These are phyloP conservation scores for Cecropterus lyciades DNA, from an alignment of 1,140 invertebrate genomes.

Conservation along the genomic window DNA sequence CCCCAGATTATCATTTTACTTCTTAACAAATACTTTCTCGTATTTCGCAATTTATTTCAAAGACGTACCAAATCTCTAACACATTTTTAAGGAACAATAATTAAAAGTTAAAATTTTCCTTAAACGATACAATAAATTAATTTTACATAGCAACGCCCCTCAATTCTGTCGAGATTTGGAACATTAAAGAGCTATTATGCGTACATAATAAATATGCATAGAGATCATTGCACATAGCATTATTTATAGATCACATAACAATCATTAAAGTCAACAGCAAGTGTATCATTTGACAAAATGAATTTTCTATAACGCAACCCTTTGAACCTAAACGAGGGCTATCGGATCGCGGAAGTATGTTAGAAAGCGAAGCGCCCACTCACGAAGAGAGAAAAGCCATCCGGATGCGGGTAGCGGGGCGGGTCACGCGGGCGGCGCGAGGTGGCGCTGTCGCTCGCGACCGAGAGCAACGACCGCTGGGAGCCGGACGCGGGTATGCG, in stretches of 20 bases:
- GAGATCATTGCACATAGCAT: too few species aligned
- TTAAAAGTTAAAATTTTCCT: slow-evolving; percentile 11
- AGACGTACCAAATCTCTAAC: slow-evolving; percentile 4
- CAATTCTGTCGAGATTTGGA: background rate
- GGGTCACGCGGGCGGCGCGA: slow-evolving; percentile 73
- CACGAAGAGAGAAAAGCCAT: slow-evolving; percentile 83
- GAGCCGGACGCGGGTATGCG: slow-evolving; percentile 60
- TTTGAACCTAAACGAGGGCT: slow-evolving; percentile 47
- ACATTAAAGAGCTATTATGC: background rate
- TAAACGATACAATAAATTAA: too few species aligned
- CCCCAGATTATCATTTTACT: slow-evolving; percentile 28
- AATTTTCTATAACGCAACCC: background rate
- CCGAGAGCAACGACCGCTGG: slow-evolving; percentile 75
- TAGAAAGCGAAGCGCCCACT: slow-evolving; percentile 83
- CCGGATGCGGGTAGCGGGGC: slow-evolving; percentile 65
- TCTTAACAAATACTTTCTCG: slow-evolving; percentile 30
- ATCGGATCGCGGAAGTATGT: slow-evolving; percentile 68
- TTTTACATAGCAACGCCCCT: background rate
- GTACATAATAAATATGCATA: too few species aligned
- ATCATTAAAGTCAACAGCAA: too few species aligned
- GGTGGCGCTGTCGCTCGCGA: slow-evolving; percentile 79
- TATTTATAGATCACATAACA: too few species aligned
- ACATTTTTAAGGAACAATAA: slow-evolving; percentile 5
- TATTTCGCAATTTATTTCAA: slow-evolving; percentile 26
- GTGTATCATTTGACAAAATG: too few species aligned